Base-by-base conservation (phyloP, 2,888 invertebrate species). In the Pyrrhosoma nymphula region DNA sequence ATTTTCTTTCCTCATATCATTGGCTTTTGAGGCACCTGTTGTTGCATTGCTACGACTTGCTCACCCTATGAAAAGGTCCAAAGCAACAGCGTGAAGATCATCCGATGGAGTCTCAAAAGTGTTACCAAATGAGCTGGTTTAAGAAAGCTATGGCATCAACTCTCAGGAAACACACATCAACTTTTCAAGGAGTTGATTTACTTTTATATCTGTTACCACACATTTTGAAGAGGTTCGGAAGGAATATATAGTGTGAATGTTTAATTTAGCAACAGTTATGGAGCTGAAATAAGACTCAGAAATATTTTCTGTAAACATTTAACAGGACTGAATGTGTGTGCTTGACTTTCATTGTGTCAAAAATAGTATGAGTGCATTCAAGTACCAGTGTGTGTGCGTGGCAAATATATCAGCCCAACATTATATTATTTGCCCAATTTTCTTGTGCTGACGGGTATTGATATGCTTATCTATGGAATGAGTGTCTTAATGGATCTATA, bases 21-120 rank as follows among this genome's bases (percentile, higher is more conserved):
- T 98, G 90, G 96, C 98, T 63, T 97, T 98, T 95, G 98, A 98
- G 97, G 97, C 98, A 96, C 98, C 98, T 0, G 97, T 97, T 96
- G 97, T 97, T 96, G 97, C 97, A 47, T 96, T 98, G 30, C 96
- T 98, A 14, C 96, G 97, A 95, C 96, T 97, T 35, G 96, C 97
- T 30, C 97, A 97, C 96, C 97, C 97, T 23, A 95, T 96, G 95
- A 95, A 95, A 69, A 93, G 93, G 47, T 47, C 63, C 39, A 93
- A 93, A 75, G 39, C 93, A 93, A 93, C 93, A 47, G 47, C 93
- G n/a, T 93, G 47, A 93, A 30, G 16, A 55, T 91, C 20, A 20
- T 35, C 35, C 10, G 35, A 26, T 82, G 69, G n/a, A 16, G 14
- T 35, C 35, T 82, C 82, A 35, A 35, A 12, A 18, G 16, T 82